Percentiles rank a stretch among this genome's conserved stretches.
Evolutionary conservation across 2,888 invertebrate genomes (phyloP).

Genomic region (Mystacides longicornis): DNA sequence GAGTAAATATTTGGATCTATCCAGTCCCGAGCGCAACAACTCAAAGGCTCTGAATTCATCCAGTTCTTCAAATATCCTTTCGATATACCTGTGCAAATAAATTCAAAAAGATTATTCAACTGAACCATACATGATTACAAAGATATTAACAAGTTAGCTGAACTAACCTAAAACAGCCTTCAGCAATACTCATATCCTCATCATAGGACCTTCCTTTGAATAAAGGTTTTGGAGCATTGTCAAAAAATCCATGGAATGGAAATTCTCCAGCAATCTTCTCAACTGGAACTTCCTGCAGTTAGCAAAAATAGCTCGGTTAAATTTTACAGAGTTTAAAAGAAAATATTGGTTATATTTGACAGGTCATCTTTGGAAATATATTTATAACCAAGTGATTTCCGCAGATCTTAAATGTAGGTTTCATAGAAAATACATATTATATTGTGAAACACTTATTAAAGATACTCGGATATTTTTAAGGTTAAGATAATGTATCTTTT

Average conservation of each 20-base stretch:
- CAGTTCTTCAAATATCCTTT: constrained; percentile 91
- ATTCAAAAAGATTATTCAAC: not conserved
- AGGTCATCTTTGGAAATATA: too few species aligned
- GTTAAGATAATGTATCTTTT: too few species aligned
- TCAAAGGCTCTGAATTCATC: constrained; percentile 99
- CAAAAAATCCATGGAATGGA: constrained; percentile 91
- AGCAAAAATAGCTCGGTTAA: too few species aligned
- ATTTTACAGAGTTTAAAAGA: too few species aligned
- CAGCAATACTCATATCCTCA: constrained; percentile 82
- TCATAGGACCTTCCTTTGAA: constrained; percentile 72
- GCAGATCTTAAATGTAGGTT: too few species aligned
- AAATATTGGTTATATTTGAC: too few species aligned
- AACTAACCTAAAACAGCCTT: constrained; percentile 75
- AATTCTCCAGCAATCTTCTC: constrained; percentile 69
- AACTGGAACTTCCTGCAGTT: constrained; percentile 30
- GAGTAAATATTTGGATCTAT: constrained; percentile 91
- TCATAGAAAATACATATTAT: too few species aligned
- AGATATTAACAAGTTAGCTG: not conserved
- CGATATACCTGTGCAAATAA: constrained; percentile 67
- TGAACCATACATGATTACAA: not conserved
- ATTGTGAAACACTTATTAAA: too few species aligned
- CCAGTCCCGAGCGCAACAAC: constrained; percentile 86
- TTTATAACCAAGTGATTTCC: too few species aligned
- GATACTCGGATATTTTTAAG: too few species aligned
- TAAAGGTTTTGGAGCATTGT: constrained; percentile 86